Conservation (phyloP, 2,888 invertebrate species). For the Ariolimax columbianus region DNA sequence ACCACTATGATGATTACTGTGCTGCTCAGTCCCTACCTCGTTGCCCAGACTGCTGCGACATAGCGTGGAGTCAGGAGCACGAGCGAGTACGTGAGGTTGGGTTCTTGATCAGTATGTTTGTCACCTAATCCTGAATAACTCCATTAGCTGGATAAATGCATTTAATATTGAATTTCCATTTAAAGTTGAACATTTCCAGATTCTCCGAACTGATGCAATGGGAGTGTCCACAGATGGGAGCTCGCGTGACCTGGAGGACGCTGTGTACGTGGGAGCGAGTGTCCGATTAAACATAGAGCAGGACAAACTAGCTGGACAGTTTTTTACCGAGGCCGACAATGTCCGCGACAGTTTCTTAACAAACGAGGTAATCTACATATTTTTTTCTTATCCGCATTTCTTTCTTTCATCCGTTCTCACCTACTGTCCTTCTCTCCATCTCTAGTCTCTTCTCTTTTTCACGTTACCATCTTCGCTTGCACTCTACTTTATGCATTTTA, state of each 20-base stretch:
- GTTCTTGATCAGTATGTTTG: too few relatives aligned
- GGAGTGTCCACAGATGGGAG: slow-evolving; percentile 43
- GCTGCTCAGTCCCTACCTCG: too few relatives aligned
- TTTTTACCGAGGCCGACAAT: slow-evolving; percentile 55
- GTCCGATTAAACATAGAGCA: slow-evolving; percentile 54
- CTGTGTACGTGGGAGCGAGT: slow-evolving; percentile 46
- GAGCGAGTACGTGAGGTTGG: too few relatives aligned
- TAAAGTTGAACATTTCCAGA: too few relatives aligned
- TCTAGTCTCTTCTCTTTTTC: background rate
- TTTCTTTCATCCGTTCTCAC: background rate
- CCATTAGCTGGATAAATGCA: too few relatives aligned
- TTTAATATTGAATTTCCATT: too few relatives aligned
- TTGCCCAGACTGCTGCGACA: too few relatives aligned
- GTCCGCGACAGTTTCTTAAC: slow-evolving; percentile 38
- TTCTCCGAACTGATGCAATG: slow-evolving; percentile 38
- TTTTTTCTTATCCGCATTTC: background rate
- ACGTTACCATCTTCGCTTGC: background rate
- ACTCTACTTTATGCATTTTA: too few relatives aligned
- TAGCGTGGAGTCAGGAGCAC: too few relatives aligned
- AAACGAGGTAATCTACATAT: slow-evolving; percentile 12
- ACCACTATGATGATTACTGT: too few relatives aligned
- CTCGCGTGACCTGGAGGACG: slow-evolving; percentile 29
- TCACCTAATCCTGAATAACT: too few relatives aligned
- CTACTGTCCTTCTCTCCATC: too few relatives aligned
- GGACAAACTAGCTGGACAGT: slow-evolving; percentile 49